phyloP scores from a whole-genome alignment of 2,113 vertebrate genomes.

The Uropsilus gracilis region DNA sequence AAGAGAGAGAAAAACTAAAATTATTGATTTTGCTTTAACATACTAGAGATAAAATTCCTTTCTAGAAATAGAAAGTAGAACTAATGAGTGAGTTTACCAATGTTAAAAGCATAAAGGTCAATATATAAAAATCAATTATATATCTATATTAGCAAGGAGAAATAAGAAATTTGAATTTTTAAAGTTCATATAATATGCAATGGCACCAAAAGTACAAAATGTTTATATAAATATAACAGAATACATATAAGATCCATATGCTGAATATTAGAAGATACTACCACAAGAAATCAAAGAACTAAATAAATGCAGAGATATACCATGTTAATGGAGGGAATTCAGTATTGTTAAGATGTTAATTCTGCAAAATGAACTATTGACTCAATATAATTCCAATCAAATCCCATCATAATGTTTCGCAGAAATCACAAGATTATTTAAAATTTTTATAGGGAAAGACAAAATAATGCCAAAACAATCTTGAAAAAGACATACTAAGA shows the following conservation, averaged over 20 bases:
- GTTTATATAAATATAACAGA: not conserved
- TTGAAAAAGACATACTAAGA: not conserved
- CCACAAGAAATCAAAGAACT: not conserved
- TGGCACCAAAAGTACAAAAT: not conserved
- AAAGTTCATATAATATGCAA: not conserved
- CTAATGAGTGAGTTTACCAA: not conserved
- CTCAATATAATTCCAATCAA: not conserved
- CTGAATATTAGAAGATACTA: constrained; percentile 10
- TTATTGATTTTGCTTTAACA: not conserved
- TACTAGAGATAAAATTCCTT: not conserved
- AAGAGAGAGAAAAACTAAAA: not conserved
- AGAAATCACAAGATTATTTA: not conserved
- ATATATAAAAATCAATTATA: not conserved
- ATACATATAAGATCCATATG: not conserved
- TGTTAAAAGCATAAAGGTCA: not conserved
- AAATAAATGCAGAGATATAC: not conserved
- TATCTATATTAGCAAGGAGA: not conserved
- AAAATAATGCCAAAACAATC: not conserved
- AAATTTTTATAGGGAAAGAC: not conserved
- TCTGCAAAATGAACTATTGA: not conserved
- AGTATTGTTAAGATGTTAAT: not conserved
- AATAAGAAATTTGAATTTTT: not conserved
- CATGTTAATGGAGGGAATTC: not conserved
- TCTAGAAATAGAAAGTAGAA: not conserved
- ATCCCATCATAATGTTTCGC: not conserved